A percentile compares a stretch with the other conserved stretches of the same genome.
These are phyloP conservation scores for Gobius niger DNA, from an alignment of 2,113 vertebrate species.

Conservation along the genomic window DNA sequence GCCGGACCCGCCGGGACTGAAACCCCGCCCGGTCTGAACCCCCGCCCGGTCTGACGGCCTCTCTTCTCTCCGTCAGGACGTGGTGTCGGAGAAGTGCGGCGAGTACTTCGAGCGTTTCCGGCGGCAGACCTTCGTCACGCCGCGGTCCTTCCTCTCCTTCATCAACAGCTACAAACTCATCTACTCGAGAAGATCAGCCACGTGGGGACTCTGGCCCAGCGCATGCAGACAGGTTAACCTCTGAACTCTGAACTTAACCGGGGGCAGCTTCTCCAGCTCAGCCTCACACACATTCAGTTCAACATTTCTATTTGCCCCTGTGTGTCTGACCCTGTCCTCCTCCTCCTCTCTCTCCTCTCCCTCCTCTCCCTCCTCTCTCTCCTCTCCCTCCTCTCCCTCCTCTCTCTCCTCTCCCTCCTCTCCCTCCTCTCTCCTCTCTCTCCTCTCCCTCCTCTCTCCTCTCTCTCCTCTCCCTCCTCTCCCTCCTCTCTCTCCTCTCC, in stretches of 20 bases:
- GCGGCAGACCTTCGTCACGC: slow-evolving; percentile 82
- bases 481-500: no score
- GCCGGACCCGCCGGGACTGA: neutral
- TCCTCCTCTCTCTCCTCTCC: neutral
- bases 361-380: neutral
- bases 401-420: neutral
- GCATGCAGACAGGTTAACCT: slow-evolving; percentile 81
- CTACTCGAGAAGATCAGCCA: slow-evolving; percentile 77
- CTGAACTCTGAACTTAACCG: no score
- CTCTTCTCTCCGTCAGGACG: slow-evolving; percentile 52
- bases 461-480: neutral
- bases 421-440: neutral
- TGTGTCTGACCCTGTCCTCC: no score
- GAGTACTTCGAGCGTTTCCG: slow-evolving; percentile 85
- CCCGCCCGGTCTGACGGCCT: neutral
- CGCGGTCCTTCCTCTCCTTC: slow-evolving; percentile 85
- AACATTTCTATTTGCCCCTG: no score
- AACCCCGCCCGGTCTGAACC: neutral
- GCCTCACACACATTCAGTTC: no score
- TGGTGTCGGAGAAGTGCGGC: slow-evolving; percentile 80
- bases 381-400: neutral
- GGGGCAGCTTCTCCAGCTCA: no score
- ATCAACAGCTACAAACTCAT: slow-evolving; percentile 82
- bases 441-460: neutral
- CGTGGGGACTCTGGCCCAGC: slow-evolving; percentile 76